Evolutionary conservation across 1,140 invertebrate species (phyloP).

Genomic region (Ptiloglossa arizonensis): DNA sequence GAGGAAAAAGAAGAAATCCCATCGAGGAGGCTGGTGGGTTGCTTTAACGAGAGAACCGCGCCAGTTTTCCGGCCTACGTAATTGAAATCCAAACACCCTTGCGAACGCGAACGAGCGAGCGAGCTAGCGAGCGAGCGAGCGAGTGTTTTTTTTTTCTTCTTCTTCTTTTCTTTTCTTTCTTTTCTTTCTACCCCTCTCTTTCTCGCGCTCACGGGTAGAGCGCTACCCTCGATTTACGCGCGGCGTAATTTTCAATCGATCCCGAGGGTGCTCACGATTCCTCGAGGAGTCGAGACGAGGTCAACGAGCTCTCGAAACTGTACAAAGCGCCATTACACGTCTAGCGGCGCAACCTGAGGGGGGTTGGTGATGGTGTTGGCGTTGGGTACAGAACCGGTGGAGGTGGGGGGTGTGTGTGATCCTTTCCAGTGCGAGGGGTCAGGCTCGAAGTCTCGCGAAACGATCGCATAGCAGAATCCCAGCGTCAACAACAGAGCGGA

Average conservation of each 20-base stretch:
- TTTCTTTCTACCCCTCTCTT: neutral
- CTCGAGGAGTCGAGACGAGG: conserved; percentile 1
- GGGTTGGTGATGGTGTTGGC: too few relatives aligned
- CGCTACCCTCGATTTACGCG: neutral
- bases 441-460: neutral
- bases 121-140: too few relatives aligned
- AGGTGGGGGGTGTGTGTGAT: neutral
- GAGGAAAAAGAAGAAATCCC: conserved; percentile 6
- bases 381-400: neutral
- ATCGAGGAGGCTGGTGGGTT: neutral
- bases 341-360: neutral
- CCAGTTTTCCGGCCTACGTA: conserved; percentile 30
- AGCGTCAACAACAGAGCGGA: conserved; percentile 2
- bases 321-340: conserved; percentile 9
- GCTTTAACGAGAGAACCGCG: conserved; percentile 17
- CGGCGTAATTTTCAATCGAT: conserved; percentile 4
- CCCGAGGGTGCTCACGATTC: neutral
- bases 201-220: neutral
- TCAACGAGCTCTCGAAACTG: conserved; percentile 21
- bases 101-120: too few relatives aligned
- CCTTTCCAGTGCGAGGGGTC: neutral
- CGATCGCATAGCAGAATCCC: neutral
- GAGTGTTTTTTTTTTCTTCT: neutral
- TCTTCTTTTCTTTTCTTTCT: neutral
- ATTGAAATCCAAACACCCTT: conserved; percentile 40